Evolutionary conservation across 2,888 invertebrate species (phyloP).

Genomic region (Timema cristinae): DNA sequence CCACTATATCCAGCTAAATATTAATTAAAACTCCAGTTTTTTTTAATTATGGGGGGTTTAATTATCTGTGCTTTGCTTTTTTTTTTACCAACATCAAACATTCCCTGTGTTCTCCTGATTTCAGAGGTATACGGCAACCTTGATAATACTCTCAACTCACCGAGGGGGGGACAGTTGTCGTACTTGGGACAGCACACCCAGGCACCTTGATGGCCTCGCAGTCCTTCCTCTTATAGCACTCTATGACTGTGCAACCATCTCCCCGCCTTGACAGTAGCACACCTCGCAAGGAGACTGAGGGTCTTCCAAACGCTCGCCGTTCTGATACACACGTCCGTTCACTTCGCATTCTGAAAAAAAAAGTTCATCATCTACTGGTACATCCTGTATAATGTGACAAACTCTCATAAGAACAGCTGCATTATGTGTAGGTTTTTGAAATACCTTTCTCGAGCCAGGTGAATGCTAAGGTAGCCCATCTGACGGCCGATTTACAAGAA

Average conservation of each 20-base stretch:
- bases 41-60: too few relatives aligned
- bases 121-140: too few relatives aligned
- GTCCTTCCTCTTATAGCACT: conserved; percentile 71
- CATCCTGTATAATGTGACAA: background rate
- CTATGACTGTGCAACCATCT: conserved; percentile 73
- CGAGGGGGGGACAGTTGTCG: conserved; percentile 72
- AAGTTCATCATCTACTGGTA: background rate
- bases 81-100: too few relatives aligned
- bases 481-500: too few relatives aligned
- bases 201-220: conserved; percentile 67
- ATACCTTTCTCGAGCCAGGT: too few relatives aligned
- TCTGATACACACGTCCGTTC: conserved; percentile 68
- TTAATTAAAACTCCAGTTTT: too few relatives aligned
- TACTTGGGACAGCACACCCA: conserved; percentile 79
- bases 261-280: conserved; percentile 77
- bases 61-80: too few relatives aligned
- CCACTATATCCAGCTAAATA: too few relatives aligned
- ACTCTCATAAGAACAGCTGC: too few relatives aligned
- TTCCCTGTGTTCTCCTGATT: too few relatives aligned
- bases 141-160: conserved; percentile 39
- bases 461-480: too few relatives aligned
- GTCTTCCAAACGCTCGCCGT: conserved; percentile 67
- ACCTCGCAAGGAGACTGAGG: conserved; percentile 72
- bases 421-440: too few relatives aligned
- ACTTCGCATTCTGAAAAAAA: conserved; percentile 64